Base-by-base conservation (phyloP, 2,888 invertebrate genomes). In the Ichneumoninae sp. region DNA sequence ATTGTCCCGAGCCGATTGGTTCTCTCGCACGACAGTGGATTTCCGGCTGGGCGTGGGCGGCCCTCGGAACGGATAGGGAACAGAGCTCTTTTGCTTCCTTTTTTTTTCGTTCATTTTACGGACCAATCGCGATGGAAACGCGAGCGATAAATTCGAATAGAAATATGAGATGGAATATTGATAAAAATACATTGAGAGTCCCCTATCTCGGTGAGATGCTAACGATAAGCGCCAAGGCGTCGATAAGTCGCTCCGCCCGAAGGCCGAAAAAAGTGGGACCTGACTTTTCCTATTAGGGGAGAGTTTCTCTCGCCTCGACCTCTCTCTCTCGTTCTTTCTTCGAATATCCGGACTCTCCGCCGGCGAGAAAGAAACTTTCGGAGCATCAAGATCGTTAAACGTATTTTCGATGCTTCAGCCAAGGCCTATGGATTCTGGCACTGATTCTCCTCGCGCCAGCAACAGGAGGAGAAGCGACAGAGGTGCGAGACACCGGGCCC, bases 221-320 rank as follows among this genome's bases (percentile, higher is more conserved):
- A 33, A 30, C 63, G 63, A 63, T 63, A 63, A 63, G 63, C 63
- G 22, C 10, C 57, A 57, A 26, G 26, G 63, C 63, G 63, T 33
- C 63, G 63, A 63, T 30, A 63, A 63, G 57, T 57, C 57, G 57
- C 26, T 22, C 22, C 33, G 30, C 63, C 63, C 33, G 33, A 33
- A 33, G 63, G 63, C 60, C 60, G 16, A 63, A 63, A 33, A 26
- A 26, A 57, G 33, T 26, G 63, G 33, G 63, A 63, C 63, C 33
- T 33, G 63, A 63, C 63, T 30, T 63, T 63, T 30, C 63, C 63
- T 63, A 63, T 63, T 63, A 63, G 63, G 16, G 30, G 30, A 63
- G 63, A 63, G 63, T 63, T 63, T n/a, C 2, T 13, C 33, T 33
- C 63, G 30, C 6, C 30, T 22, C 57, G 13, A 22, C 26, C 13